Conservation (phyloP, 2,888 invertebrate species). For the Dromius quadrimaculatus region DNA sequence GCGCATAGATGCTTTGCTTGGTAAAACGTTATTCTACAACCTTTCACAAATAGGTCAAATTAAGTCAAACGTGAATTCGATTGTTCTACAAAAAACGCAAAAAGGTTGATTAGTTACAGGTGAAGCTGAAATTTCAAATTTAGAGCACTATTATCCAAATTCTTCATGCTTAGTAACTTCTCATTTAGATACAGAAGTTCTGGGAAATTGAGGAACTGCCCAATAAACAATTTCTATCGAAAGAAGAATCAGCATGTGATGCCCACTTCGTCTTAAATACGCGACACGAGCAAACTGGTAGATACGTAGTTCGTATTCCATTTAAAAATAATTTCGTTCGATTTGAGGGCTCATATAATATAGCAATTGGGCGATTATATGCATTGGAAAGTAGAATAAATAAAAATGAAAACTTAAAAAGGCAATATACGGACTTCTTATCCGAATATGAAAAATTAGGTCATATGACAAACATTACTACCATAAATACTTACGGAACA, state of each 20-base stretch:
- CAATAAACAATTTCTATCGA: not conserved
- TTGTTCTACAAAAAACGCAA: slow-evolving; percentile 15
- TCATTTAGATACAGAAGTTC: slow-evolving; percentile 12
- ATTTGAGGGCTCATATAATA: not conserved
- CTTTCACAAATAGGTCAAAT: slow-evolving; percentile 28
- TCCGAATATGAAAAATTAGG: slow-evolving; percentile 9
- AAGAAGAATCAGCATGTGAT: slow-evolving; percentile 9
- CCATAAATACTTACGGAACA: not conserved
- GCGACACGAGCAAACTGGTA: not conserved
- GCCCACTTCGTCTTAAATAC: slow-evolving; percentile 16
- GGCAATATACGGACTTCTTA: not conserved
- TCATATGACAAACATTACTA: slow-evolving; percentile 19
- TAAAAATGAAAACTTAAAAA: not conserved
- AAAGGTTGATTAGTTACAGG: slow-evolving; percentile 15
- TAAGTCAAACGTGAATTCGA: not conserved
- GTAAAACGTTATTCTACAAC: slow-evolving; percentile 26
- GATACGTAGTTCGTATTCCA: slow-evolving; percentile 13
- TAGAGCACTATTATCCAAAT: not conserved
- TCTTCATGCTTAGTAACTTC: not conserved
- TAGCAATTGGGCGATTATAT: not conserved
- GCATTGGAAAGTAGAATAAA: not conserved
- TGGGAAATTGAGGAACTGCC: slow-evolving; percentile 29
- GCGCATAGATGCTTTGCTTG: slow-evolving; percentile 11
- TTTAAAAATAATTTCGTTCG: not conserved
- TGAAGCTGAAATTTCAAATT: not conserved